Percentiles rank a stretch among this genome's conserved stretches.
Conservation (phyloP, 2,888 invertebrate genomes). For the Fragum sueziense region DNA sequence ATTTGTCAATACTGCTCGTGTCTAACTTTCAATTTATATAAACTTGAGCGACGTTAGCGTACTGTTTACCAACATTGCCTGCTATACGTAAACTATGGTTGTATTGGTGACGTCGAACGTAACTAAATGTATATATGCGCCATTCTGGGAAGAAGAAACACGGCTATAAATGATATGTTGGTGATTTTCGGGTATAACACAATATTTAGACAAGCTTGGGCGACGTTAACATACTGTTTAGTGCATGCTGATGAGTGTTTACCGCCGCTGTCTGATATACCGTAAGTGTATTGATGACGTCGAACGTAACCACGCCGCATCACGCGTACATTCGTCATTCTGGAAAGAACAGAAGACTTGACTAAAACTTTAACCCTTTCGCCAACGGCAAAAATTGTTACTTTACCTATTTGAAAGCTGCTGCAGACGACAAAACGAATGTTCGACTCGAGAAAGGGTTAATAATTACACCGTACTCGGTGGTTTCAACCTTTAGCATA, state of each 20-base stretch:
- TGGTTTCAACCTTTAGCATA: no score
- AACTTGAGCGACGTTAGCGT: constrained; percentile 87
- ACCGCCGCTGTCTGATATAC: constrained; percentile 88
- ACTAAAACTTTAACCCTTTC: no score
- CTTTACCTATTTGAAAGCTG: no score
- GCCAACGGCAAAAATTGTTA: no score
- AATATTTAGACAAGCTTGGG: constrained; percentile 87
- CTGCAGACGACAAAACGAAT: no score
- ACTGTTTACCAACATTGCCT: constrained; percentile 88
- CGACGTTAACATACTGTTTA: constrained; percentile 89
- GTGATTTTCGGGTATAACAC: constrained; percentile 84
- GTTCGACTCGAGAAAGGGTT: no score
- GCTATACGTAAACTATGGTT: constrained; percentile 89
- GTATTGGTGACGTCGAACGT: constrained; percentile 96
- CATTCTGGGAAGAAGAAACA: constrained; percentile 72
- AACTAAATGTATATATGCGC: constrained; percentile 82
- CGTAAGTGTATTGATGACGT: constrained; percentile 93
- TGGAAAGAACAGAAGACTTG: no score
- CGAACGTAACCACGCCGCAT: no score
- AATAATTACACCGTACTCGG: no score
- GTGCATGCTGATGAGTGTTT: no score
- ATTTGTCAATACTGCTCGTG: constrained; percentile 84
- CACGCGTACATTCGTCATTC: no score
- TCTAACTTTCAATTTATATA: constrained; percentile 86
- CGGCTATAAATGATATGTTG: constrained; percentile 86